Base-by-base conservation (phyloP, 2,797 vertebrate genomes). In the Chromobotia macracanthus region DNA sequence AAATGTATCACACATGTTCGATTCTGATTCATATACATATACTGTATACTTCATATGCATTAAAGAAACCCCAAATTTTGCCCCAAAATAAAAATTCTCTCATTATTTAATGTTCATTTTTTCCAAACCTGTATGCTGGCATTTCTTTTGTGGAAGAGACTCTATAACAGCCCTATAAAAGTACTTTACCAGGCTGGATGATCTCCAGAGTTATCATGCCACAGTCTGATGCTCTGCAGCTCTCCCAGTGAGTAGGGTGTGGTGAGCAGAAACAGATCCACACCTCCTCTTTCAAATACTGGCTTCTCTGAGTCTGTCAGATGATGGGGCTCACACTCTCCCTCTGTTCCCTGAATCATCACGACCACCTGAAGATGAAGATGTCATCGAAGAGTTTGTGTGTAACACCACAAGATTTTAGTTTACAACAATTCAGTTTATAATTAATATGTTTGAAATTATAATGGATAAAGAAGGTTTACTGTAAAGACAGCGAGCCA, bases 261-360 rank as follows among this genome's bases (percentile, higher is more conserved):
- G 50, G 96, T 95, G 46, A 99, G 87, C 10, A 98, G 89, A 85
- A 98, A 98, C 89, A 95, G 92, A 86, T 99, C 96, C 76, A 92
- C 89, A 3, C 90, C 96, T 38, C 97, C 96, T 77, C 95, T 93
- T 87, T 98, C 96, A 91, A 98, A 98, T 50, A 96, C 90, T 0
- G 89, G 88, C 48, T 91, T 95, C 5, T 95, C 89, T 0, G 90
- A 84, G 80, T 96, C 96, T 38, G 86, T 91, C 74, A 99, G 89
- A 81, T 96, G 95, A 77, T 99, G 97, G 10, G 97, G 96, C 31
- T 99, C 96, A 72, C 96, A 98, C 74, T 97, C 95, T 88, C 96
- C 96, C 79, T 96, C 94, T 7, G 92, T 89, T 31, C 97, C 96
- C 51, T 90, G 91, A 12, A 98, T 88, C 15, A 94, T 99, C 55